Conservation (phyloP, 2,888 invertebrate species). For the Pseudoips prasinana region DNA sequence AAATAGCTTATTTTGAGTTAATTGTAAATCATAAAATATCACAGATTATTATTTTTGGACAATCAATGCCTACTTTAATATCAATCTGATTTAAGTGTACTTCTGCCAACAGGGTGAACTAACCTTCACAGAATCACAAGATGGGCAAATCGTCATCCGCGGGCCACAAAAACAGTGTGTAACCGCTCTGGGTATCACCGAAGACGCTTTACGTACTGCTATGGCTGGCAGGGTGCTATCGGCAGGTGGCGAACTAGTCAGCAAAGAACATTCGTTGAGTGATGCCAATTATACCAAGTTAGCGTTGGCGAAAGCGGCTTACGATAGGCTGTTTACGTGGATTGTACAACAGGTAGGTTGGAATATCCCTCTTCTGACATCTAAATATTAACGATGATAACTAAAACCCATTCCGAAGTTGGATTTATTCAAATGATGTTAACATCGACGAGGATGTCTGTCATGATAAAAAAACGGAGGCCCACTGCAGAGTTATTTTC, state of each 20-base stretch:
- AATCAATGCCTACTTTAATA: no score
- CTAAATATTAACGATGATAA: no score
- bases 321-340: conserved; percentile 97
- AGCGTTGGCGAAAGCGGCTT: conserved; percentile 97
- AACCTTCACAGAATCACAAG: conserved; percentile 81
- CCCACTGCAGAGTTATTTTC: no score
- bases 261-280: conserved; percentile 92
- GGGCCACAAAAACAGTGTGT: conserved; percentile 75
- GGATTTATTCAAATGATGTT: no score
- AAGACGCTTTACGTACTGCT: conserved; percentile 86
- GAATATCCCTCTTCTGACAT: no score
- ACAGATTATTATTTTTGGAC: no score
- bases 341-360: conserved; percentile 62
- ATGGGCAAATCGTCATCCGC: conserved; percentile 81
- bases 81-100: no score
- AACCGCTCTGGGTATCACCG: conserved; percentile 81
- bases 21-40: no score
- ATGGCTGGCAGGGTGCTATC: conserved; percentile 95
- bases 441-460: no score
- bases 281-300: conserved; percentile 95
- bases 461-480: no score
- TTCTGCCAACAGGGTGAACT: conserved; percentile 82
- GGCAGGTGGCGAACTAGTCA: conserved; percentile 87
- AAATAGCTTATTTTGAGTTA: no score
- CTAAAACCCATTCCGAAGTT: no score